Evolutionary conservation across 2,797 vertebrate genomes (phyloP), one percentile per base, ranked within the genome.

Genomic region (Enoplosus armatus): DNA sequence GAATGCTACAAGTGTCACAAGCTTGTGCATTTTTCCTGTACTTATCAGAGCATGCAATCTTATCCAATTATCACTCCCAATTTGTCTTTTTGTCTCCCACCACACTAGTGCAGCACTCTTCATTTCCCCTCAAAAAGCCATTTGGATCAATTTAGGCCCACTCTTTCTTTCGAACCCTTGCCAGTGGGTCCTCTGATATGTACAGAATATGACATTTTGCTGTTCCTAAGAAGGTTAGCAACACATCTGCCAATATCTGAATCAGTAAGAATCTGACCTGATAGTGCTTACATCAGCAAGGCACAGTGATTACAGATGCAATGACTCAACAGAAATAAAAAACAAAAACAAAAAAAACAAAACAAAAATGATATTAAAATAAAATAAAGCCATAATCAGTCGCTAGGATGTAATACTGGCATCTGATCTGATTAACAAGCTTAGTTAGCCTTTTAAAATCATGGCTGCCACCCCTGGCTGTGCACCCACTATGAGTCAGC

Each of bases 41-140:
- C 94, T 94, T 94, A 94, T 95, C 92, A 94, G 93, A 94, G 92
- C 95, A 96, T 95, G 93, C 92, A 95, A 89, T 90, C 85, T 84
- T 84, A 87, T 91, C 93, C 90, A 95, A 94, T 93, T 92, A 87
- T 87, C 74, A 91, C 89, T 93, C 86, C 90, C 87, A 90, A 95
- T 95, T 92, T 92, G 80, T 93, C 67, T 88, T 93, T 93, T 93
- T 88, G 85, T 93, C 92, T 94, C 89, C 95, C 94, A 96, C 95
- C 95, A 95, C 94, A 93, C 94, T 93, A 94, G 87, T 84, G 94
- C 94, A 95, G 70, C 94, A 95, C 95, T 95, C 94, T 73, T 91
- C 82, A 78, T 90, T 89, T 90, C 83, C 86, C 87, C 84, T 85
- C 70, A 74, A 81, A 90, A 87, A 86, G 74, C 75, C 85, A 81